Base-by-base conservation (phyloP, 2,888 invertebrate genomes). In the Nymphalis urticae region DNA sequence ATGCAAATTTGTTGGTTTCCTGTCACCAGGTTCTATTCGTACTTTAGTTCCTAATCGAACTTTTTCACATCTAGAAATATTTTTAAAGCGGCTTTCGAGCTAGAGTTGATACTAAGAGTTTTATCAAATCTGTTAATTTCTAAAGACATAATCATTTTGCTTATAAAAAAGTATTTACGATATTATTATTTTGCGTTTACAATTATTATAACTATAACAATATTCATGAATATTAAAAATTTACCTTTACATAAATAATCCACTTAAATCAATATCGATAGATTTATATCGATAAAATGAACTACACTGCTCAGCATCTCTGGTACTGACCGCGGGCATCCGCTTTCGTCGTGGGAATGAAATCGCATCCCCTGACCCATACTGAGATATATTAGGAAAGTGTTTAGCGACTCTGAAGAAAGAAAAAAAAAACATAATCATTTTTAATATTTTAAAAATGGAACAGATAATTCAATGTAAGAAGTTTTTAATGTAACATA, bases 321-420 rank as follows among this genome's bases (percentile, higher is more conserved):
- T 86, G 85, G 81, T 82, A 84, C 82, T 85, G 88, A 87, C 86
- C 85, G 83, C 78, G 70, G 75, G 79, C 88, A 88, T 89, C 89
- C 90, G 89, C 82, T 80, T 62, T 76, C 75, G 69, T 76, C 86
- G 87, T 89, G 89, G 87, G 89, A 89, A 89, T 87, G 83, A 78
- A 72, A 68, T 77, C 81, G 82, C 80, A 80, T 83, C 83, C 79
- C 80, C 78, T 79, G 72, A 75, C 68, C 72, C 77, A 70, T 69
- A 62, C 66, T 58, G 66, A 64, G 64, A 63, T 72, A 74, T 73
- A 74, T 75, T 73, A 75, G 72, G 73, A 74, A 76, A 76, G 24
- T 61, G 24, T 27, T 61, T 48, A 48, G 48, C 27, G 56, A 51
- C 63, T 68, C 62, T 62, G 48, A 19, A n/a, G 48, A 62, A 48